Evolutionary conservation across 2,888 invertebrate genomes (phyloP), one percentile per base, ranked within the genome.

Genomic region (Apotomis betuletana): DNA sequence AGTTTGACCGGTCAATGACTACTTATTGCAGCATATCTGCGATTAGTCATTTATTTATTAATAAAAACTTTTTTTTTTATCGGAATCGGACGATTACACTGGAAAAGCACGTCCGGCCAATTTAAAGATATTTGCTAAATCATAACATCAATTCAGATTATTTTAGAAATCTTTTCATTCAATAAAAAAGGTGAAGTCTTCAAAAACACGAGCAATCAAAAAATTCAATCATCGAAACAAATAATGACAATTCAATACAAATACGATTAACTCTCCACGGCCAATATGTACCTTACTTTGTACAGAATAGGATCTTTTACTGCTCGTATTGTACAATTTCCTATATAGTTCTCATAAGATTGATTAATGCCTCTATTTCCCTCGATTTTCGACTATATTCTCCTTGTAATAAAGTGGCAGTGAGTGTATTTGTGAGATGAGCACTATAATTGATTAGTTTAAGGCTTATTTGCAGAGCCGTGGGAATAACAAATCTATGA

Each of bases 401-500:
- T 8, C 0, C 1, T 52, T 0, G n/a, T 3, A 1, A 10, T 51
- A 67, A 44, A 67, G 41, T 15, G 27, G 13, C 10, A 2, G 9
- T 57, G 36, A 49, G n/a, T 41, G 38, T 9, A 67, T 44, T 13
- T 38, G 9, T 36, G 13, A 54, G 6, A n/a, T 36, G 6, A 13
- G 13, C 44, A 61, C 61, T 61, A 46, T 54, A 54, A 60, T 59
- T 67, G 67, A 69, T 69, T 69, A 55, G 54, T 49, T 55, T 46
- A 54, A 15, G 10, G 54, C 54, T 55, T 71, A 71, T 71, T 71
- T 67, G 71, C 71, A 62, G 61, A 55, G 49, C 44, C 67, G 71
- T 71, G 71, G 71, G 71, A 72, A 72, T 46, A 63, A 72, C 68
- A 72, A 72, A 72, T 72, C 67, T 63, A 72, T 71, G 71, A 38